Evolutionary conservation across 2,797 vertebrate species (phyloP).

Genomic region (Picus viridis): DNA sequence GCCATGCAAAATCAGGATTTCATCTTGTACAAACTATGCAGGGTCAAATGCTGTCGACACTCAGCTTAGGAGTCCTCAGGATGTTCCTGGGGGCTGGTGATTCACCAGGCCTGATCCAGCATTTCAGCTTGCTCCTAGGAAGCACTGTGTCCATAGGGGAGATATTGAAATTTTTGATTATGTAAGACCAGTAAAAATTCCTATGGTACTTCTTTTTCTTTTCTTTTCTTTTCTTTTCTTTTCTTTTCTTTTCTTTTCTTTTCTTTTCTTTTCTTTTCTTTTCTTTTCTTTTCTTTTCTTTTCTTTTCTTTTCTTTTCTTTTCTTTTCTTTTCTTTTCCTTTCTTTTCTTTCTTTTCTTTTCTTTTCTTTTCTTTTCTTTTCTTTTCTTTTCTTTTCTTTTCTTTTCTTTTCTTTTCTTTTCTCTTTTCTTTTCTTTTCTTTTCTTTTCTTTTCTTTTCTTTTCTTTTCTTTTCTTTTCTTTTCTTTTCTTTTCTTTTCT

Average conservation of each 20-base stretch:
- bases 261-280: neutral
- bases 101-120: neutral
- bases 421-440: no score
- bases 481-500: no score
- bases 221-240: no score
- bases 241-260: neutral
- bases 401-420: no score
- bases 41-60: neutral
- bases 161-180: neutral
- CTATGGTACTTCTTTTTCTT: neutral
- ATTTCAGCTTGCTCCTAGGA: neutral
- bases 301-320: no score
- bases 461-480: no score
- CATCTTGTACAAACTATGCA: neutral
- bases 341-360: no score
- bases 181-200: neutral
- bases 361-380: no score
- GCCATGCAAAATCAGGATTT: neutral
- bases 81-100: neutral
- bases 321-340: no score
- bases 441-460: no score
- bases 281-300: neutral
- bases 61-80: neutral
- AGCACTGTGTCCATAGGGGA: neutral
- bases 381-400: no score